Conservation (phyloP, 2,113 vertebrate genomes). For the Mellivora capensis region DNA sequence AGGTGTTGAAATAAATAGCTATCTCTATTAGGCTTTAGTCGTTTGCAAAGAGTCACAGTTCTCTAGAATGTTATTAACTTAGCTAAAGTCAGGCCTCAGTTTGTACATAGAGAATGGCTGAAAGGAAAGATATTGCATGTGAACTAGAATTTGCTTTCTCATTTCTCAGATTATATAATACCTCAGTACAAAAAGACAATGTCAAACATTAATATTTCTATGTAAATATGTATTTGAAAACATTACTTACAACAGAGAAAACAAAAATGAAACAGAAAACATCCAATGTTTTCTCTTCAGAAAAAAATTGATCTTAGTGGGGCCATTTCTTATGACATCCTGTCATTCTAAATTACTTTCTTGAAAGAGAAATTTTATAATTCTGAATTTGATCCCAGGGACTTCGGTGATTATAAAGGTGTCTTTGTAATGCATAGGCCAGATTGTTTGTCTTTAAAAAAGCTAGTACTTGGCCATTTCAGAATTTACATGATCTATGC, state of each 20-base stretch:
- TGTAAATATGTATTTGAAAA: not conserved
- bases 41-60: not conserved
- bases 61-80: not conserved
- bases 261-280: not conserved
- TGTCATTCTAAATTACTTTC: not conserved
- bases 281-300: not conserved
- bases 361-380: not conserved
- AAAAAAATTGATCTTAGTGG: not conserved
- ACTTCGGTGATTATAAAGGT: not conserved
- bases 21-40: not conserved
- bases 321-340: not conserved
- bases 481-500: not conserved
- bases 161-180: conserved; percentile 12
- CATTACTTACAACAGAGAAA: not conserved
- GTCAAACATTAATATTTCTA: not conserved
- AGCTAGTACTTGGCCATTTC: not conserved
- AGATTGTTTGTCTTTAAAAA: not conserved
- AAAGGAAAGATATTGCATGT: not conserved
- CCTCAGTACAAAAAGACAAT: not conserved
- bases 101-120: not conserved
- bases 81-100: not conserved
- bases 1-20: not conserved
- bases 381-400: not conserved
- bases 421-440: not conserved
- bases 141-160: not conserved